Evolutionary conservation across 2,113 vertebrate species (phyloP).

Genomic region (Pollachius pollachius): DNA sequence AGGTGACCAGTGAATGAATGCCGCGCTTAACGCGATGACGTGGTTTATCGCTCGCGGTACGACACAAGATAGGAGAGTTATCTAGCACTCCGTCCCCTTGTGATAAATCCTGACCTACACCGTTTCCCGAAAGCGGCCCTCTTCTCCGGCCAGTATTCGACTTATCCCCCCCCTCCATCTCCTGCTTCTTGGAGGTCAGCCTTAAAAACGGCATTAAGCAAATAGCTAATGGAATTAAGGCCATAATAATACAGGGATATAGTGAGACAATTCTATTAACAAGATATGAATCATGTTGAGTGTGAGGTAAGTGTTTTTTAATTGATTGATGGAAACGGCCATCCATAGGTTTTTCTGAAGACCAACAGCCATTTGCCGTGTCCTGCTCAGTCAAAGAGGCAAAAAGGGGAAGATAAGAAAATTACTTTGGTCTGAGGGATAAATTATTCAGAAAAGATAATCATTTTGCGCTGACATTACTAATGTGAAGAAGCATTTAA

Average conservation of each 20-base stretch:
- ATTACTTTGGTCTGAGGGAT: conserved; percentile 84
- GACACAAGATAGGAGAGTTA: neutral
- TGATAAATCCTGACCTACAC: conserved; percentile 79
- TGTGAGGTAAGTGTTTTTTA: conserved; percentile 99
- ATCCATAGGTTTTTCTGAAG: conserved; percentile 83
- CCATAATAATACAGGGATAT: conserved; percentile 99
- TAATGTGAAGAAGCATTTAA: conserved; percentile 99
- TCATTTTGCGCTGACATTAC: conserved; percentile 98
- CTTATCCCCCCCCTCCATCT: conserved; percentile 75
- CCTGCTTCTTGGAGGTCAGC: conserved; percentile 84
- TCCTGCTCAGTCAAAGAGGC: conserved; percentile 82
- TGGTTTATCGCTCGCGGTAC: too few relatives aligned
- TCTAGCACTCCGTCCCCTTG: conserved; percentile 58
- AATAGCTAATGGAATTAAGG: conserved; percentile 98
- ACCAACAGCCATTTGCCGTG: conserved; percentile 92
- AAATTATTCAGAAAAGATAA: conserved; percentile 98
- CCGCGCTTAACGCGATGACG: too few relatives aligned
- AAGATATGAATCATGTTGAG: conserved; percentile 99
- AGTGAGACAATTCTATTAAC: conserved; percentile 99
- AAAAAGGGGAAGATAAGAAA: conserved; percentile 86
- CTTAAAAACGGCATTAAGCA: conserved; percentile 91
- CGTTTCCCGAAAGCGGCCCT: conserved; percentile 83
- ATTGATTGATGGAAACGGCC: conserved; percentile 99
- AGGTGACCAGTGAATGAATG: too few relatives aligned
- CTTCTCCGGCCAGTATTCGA: conserved; percentile 77